Percentiles rank a stretch among this genome's conserved stretches.
phyloP scores from a whole-genome alignment of 2,888 invertebrate species.

The Trypoxylon attenuatum region DNA sequence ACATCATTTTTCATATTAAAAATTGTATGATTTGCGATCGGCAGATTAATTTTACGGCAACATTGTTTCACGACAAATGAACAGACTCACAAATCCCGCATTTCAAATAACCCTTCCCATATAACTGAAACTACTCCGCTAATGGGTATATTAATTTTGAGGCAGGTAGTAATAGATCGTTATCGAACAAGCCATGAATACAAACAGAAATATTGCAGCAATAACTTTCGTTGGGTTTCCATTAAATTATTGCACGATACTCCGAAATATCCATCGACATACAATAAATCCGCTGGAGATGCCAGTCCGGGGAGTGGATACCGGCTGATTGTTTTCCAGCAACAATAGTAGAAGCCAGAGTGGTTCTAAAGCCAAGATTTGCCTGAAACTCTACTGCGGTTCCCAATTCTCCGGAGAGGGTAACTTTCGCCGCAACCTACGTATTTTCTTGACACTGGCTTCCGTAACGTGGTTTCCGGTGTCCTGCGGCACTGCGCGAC shows the following conservation, averaged over 20 bases:
- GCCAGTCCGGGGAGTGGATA: background rate
- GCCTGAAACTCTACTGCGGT: background rate
- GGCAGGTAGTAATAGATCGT: background rate
- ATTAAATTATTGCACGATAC: background rate
- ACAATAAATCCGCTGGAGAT: background rate
- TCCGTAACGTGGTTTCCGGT: slow-evolving; percentile 15
- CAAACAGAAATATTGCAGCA: too few species aligned
- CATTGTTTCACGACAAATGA: too few species aligned
- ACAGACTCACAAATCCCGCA: too few species aligned
- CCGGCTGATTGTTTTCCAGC: background rate
- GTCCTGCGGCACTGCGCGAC: slow-evolving; percentile 9
- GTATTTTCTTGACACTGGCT: slow-evolving; percentile 18
- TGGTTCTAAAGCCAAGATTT: background rate
- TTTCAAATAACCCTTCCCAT: too few species aligned
- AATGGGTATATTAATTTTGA: too few species aligned
- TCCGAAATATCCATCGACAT: background rate
- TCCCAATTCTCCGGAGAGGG: background rate
- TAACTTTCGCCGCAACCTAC: background rate
- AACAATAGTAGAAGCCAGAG: background rate
- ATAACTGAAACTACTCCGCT: too few species aligned
- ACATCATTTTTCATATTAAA: too few species aligned
- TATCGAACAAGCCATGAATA: too few species aligned
- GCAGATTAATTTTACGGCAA: too few species aligned
- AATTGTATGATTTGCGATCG: too few species aligned
- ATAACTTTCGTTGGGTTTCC: too few species aligned